Evolutionary conservation across 2,888 invertebrate genomes (phyloP).

Genomic region (Gryllus longicercus): DNA sequence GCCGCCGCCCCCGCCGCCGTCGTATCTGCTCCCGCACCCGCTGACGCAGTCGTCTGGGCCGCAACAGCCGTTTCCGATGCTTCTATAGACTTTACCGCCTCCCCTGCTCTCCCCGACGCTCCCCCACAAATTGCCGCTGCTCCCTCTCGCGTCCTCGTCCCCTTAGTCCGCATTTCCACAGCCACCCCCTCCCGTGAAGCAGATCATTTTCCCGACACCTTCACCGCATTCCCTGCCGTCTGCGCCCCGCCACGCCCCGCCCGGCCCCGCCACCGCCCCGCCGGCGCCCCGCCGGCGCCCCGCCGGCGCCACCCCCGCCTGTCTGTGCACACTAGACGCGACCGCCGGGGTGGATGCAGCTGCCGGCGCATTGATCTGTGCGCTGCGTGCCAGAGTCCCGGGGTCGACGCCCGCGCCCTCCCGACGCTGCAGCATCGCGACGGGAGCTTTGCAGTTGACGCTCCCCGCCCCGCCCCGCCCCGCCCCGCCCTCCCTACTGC

Average conservation of each 20-base stretch:
- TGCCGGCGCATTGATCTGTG: constrained; percentile 8
- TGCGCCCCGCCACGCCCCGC: neutral
- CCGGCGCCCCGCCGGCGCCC: neutral
- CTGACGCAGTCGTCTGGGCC: neutral
- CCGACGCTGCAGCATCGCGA: neutral
- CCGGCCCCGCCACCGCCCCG: no score
- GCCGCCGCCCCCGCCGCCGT: no score
- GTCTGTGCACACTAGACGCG: neutral
- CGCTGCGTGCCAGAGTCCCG: neutral
- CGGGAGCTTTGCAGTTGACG: no score
- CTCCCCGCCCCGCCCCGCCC: no score
- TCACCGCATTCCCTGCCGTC: neutral
- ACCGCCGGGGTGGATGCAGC: neutral
- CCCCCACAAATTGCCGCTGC: no score
- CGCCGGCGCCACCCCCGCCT: neutral
- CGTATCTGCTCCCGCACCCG: no score
- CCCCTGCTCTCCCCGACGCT: neutral
- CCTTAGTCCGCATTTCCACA: neutral
- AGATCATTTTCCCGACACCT: neutral
- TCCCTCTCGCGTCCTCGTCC: neutral
- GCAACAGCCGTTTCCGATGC: neutral
- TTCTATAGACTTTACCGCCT: neutral
- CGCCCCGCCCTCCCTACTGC: no score
- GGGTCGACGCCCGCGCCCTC: constrained; percentile 1
- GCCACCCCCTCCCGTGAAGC: neutral